phyloP scores from a whole-genome alignment of 2,888 invertebrate species.

The Oligia fasciuncula region DNA sequence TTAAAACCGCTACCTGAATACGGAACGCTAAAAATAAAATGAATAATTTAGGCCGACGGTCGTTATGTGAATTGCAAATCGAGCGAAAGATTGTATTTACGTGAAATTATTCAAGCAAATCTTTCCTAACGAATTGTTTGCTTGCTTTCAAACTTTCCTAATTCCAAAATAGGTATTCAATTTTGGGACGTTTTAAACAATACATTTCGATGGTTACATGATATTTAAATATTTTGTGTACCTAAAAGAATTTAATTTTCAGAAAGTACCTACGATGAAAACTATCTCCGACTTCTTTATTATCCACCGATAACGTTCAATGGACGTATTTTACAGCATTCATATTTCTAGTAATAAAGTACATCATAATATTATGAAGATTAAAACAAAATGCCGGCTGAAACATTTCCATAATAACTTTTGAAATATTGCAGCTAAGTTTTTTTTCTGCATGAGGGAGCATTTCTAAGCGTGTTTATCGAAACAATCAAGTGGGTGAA shows the following conservation, averaged over 20 bases:
- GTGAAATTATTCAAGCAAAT: conserved; percentile 84
- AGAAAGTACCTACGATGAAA: conserved; percentile 40
- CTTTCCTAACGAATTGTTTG: conserved; percentile 87
- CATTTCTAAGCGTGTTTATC: conserved; percentile 54
- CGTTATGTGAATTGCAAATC: conserved; percentile 86
- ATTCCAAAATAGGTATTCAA: conserved; percentile 76
- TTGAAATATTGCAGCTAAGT: conserved; percentile 19
- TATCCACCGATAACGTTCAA: conserved; percentile 52
- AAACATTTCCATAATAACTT: conserved; percentile 28
- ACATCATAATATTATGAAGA: conserved; percentile 46
- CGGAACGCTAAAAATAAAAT: conserved; percentile 74
- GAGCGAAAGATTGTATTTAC: conserved; percentile 84
- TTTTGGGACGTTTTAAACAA: conserved; percentile 66
- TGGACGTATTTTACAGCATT: conserved; percentile 53
- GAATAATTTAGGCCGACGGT: conserved; percentile 76
- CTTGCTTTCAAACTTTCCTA: conserved; percentile 80
- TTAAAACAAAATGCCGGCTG: conserved; percentile 48
- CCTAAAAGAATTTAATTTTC: conserved; percentile 54
- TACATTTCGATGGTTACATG: conserved; percentile 61
- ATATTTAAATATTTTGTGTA: conserved; percentile 46
- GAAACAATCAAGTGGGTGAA: conserved; percentile 60
- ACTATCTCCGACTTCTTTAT: conserved; percentile 42
- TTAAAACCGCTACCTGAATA: conserved; percentile 66
- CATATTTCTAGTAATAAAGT: conserved; percentile 50
- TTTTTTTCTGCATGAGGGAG: conserved; percentile 37